Evolutionary conservation across 2,113 vertebrate genomes (phyloP).

Genomic region (Eubucco bourcierii): DNA sequence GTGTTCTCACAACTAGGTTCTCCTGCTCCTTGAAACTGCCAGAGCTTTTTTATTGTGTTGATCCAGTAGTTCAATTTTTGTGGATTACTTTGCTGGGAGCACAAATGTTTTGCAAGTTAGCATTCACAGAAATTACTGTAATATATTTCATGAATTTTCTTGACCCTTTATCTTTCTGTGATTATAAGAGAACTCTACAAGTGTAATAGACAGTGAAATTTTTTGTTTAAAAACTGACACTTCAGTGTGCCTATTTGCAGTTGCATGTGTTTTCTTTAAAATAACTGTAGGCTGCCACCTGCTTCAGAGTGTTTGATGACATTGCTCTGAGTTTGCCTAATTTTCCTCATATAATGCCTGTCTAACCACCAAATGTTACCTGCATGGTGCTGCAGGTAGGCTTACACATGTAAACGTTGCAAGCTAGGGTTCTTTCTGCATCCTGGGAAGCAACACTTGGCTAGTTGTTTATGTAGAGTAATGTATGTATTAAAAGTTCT

Average conservation of each 20-base stretch:
- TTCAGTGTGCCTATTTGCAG: neutral
- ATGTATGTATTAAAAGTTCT: neutral
- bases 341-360: fast-evolving
- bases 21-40: neutral
- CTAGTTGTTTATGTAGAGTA: neutral
- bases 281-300: neutral
- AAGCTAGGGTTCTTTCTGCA: neutral
- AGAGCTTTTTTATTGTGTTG: neutral
- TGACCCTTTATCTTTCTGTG: neutral
- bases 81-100: neutral
- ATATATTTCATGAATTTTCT: neutral
- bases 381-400: neutral
- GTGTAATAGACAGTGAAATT: neutral
- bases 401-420: fast-evolving
- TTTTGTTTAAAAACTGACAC: neutral
- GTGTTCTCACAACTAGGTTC: fast-evolving
- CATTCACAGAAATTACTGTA: neutral
- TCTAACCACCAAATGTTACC: neutral
- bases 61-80: neutral
- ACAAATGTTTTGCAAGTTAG: neutral
- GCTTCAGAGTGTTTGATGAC: neutral
- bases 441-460: neutral
- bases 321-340: neutral
- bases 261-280: neutral
- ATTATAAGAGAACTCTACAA: neutral